These are phyloP conservation scores for Anguilla anguilla DNA, from an alignment of 2,797 vertebrate species.

Conservation along the genomic window DNA sequence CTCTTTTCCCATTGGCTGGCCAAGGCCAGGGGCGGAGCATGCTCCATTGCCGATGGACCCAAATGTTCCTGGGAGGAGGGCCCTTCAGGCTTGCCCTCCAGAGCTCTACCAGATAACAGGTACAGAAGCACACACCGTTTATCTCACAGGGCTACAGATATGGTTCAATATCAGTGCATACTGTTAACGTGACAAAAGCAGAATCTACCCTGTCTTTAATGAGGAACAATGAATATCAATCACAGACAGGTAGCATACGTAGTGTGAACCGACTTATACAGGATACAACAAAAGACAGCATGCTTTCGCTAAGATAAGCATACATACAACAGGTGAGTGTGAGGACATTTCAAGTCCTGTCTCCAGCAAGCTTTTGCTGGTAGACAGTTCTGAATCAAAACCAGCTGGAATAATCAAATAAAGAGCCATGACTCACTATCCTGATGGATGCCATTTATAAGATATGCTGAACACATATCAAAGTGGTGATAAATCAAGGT, in stretches of 20 bases:
- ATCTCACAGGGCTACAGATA: slow-evolving; percentile 77
- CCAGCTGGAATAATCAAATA: not conserved
- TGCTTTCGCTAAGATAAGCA: not conserved
- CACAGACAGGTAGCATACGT: not conserved
- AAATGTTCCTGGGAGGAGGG: slow-evolving; percentile 66
- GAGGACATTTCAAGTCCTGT: not conserved
- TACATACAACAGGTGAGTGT: not conserved
- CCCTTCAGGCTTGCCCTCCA: slow-evolving; percentile 62
- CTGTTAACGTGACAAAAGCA: not conserved
- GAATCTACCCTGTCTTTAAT: not conserved
- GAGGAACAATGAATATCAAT: not conserved
- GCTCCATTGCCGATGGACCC: slow-evolving; percentile 66
- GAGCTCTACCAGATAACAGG: slow-evolving; percentile 52
- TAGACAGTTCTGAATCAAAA: not conserved
- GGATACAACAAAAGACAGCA: not conserved
- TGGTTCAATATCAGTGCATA: slow-evolving; percentile 66
- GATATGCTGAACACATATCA: not conserved
- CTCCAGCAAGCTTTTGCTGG: not conserved
- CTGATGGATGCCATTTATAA: not conserved
- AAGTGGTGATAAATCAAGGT: not conserved
- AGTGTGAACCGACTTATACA: not conserved
- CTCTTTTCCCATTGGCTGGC: slow-evolving; percentile 80
- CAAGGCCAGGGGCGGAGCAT: slow-evolving; percentile 63
- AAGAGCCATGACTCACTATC: not conserved
- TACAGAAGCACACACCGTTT: slow-evolving; percentile 62